Conservation (phyloP, 1,140 invertebrate genomes). For the Pinna nobilis region DNA sequence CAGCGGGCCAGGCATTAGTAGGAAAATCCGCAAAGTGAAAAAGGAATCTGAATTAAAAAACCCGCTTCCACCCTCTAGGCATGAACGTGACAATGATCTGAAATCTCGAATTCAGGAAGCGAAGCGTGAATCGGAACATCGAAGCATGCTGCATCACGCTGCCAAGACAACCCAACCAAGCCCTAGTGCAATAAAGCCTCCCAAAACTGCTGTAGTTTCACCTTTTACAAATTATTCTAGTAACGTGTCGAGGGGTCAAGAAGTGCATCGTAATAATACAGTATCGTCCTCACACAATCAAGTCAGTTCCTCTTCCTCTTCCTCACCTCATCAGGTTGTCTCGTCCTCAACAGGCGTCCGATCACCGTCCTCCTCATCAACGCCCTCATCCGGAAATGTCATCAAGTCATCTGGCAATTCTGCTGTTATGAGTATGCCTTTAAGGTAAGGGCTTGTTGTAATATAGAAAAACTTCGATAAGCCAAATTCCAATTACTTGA, state of each 20-base stretch:
- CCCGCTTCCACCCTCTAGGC: conserved; percentile 15
- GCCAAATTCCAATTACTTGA: no score
- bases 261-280: no score
- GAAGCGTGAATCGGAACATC: conserved; percentile 10
- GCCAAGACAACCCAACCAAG: background rate
- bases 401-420: conserved; percentile 29
- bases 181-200: conserved; percentile 22
- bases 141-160: conserved; percentile 8
- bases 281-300: conserved; percentile 8
- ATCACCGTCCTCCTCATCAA: conserved; percentile 15
- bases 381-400: no score
- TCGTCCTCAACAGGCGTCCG: conserved; percentile 2
- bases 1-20: conserved; percentile 89
- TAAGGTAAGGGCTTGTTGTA: conserved; percentile 17
- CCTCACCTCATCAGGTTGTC: no score
- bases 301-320: background rate
- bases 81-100: conserved; percentile 12
- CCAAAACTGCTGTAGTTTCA: conserved; percentile 34
- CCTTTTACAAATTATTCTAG: conserved; percentile 9
- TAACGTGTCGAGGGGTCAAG: no score
- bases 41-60: conserved; percentile 37
- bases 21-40: conserved; percentile 79
- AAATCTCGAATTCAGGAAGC: conserved; percentile 15
- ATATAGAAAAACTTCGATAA: conserved; percentile 37
- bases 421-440: conserved; percentile 33